Conservation (phyloP, 2,797 vertebrate genomes). For the Pempheris klunzingeri region DNA sequence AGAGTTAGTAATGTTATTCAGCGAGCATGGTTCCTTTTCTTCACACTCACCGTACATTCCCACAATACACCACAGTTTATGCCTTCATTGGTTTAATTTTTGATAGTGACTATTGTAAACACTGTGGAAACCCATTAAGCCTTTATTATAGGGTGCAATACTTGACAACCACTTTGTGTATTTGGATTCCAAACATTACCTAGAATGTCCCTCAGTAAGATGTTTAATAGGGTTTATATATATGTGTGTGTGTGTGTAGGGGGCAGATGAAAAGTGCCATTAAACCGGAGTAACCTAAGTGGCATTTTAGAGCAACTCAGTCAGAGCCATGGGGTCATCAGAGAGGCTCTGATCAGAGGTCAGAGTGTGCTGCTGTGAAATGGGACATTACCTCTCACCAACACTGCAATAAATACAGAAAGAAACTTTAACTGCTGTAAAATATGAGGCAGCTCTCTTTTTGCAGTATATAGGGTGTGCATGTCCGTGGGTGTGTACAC, state of each 20-base stretch:
- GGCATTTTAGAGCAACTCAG: constrained; percentile 55
- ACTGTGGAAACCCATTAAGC: constrained; percentile 22
- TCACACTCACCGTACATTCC: constrained; percentile 3
- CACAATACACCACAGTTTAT: not conserved
- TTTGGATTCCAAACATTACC: constrained; percentile 15
- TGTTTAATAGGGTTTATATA: not conserved
- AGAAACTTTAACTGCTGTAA: constrained; percentile 78
- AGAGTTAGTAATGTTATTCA: constrained; percentile 27
- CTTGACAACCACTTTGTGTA: constrained; percentile 31
- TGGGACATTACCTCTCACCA: constrained; percentile 70
- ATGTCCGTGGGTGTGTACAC: constrained; percentile 34
- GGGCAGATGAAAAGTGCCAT: constrained; percentile 52
- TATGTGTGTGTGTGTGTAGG: constrained; percentile 8
- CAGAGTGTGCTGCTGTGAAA: constrained; percentile 73
- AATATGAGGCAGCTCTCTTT: constrained; percentile 76
- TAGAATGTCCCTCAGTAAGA: not conserved
- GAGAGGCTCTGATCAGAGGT: constrained; percentile 69
- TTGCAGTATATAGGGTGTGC: constrained; percentile 41
- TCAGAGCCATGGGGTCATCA: constrained; percentile 53
- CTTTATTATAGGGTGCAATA: constrained; percentile 35
- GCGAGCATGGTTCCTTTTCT: constrained; percentile 7
- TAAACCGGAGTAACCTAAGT: constrained; percentile 65
- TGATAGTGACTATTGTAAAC: constrained; percentile 21
- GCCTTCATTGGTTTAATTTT: constrained; percentile 1
- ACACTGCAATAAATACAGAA: constrained; percentile 77